Base-by-base conservation (phyloP, 2,113 vertebrate species). In the Chinchilla lanigera region DNA sequence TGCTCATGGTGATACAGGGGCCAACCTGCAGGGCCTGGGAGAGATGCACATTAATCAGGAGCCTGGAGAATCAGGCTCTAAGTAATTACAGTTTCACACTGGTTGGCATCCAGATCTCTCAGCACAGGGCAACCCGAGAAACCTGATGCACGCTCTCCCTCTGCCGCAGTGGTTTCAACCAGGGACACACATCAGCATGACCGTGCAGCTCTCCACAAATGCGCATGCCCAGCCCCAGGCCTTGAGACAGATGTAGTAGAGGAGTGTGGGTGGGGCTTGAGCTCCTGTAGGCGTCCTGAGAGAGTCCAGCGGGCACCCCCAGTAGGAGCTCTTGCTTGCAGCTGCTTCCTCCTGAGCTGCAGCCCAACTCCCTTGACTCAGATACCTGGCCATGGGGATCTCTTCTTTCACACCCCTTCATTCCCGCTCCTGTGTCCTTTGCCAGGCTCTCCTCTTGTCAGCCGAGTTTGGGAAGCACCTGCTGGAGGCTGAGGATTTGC, bases 391-490 rank as follows among this genome's bases (percentile, higher is more conserved):
- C 90, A 22, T 22, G 56, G 33, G 75, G 5, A 50, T n/a, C 81
- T 88, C 33, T 28, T 85, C 28, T 58, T 52, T 96, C 41, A 38
- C 61, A 54, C 86, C 41, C 58, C n/a, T 28, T 85, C 11, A 0
- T 41, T 33, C 50, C 61, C 44, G 69, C 47, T 61, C 12, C 35
- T 41, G 38, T 81, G 26, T 90, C 60, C 26, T 60, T 63, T 75
- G 14, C 90, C 95, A 99, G 99, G 99, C 98, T 73, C 99, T 98
- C 4, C 98, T 99, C 88, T 90, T 98, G 61, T 99, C 99, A 6
- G 98, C 99, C 0, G 99, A 99, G 97, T 99, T 99, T 26, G 99
- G 99, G 83, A 99, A 99, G 98, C 99, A 99, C 98, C 98, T 99
- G 98, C 81, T 99, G 98, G 99, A 99, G 93, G 99, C 99, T 0